A percentile compares a stretch with the other conserved stretches of the same genome.
Conservation (phyloP, 1,140 invertebrate genomes). For the Drosophila parabipectinata region DNA sequence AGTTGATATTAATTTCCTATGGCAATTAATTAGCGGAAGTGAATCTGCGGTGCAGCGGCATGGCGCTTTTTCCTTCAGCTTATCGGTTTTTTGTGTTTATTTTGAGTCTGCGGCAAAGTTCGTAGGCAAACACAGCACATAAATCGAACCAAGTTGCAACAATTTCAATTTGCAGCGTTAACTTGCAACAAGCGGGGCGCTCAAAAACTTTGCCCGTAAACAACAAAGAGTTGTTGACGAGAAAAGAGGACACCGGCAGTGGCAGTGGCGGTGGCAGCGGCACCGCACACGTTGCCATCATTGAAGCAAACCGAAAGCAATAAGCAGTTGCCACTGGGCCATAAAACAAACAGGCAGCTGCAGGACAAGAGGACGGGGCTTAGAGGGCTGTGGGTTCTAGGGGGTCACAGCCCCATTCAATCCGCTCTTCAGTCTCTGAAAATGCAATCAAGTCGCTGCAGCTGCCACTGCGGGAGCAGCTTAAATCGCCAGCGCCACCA, state of each 20-base stretch:
- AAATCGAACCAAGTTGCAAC: constrained; percentile 41
- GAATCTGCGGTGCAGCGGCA: constrained; percentile 9
- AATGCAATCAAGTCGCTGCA: constrained; percentile 53
- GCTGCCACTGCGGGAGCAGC: constrained; percentile 37
- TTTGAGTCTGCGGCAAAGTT: not conserved
- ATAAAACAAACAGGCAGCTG: constrained; percentile 56
- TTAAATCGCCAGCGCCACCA: constrained; percentile 54
- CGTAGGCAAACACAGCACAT: constrained; percentile 9
- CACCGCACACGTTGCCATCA: constrained; percentile 42
- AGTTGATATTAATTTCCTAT: constrained; percentile 59
- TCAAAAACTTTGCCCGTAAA: constrained; percentile 49
- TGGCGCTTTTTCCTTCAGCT: not conserved
- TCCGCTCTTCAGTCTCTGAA: constrained; percentile 52
- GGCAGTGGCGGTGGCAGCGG: not conserved
- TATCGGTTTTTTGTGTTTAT: not conserved
- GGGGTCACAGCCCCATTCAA: constrained; percentile 10
- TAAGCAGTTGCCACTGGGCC: constrained; percentile 57
- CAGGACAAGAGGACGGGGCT: not conserved
- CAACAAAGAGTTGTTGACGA: constrained; percentile 37
- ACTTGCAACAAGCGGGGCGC: constrained; percentile 45
- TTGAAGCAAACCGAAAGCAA: constrained; percentile 64
- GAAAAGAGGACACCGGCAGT: not conserved
- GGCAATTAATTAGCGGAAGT: constrained; percentile 59
- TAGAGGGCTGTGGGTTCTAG: no score
- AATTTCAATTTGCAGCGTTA: constrained; percentile 59